Percentiles rank a stretch among this genome's conserved stretches.
Conservation (phyloP, 2,113 vertebrate species). For the Nyctibius bracteatus region DNA sequence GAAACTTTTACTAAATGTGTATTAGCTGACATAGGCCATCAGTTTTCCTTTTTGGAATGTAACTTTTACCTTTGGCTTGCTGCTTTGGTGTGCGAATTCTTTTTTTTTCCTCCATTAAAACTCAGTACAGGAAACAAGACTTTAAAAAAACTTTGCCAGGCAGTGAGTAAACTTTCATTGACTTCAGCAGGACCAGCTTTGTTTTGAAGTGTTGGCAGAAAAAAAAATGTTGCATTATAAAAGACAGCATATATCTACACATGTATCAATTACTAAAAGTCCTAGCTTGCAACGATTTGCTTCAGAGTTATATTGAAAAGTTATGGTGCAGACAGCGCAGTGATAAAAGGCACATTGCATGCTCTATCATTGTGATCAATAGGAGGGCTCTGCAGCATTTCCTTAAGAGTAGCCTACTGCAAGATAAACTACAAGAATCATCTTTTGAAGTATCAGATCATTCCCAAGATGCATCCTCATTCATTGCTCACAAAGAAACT, state of each 20-base stretch:
- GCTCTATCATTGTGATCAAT: neutral
- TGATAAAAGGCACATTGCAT: neutral
- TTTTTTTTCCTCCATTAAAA: neutral
- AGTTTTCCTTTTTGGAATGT: neutral
- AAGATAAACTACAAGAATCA: conserved; percentile 38
- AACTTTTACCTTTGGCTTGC: neutral
- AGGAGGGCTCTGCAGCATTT: neutral
- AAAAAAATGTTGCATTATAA: neutral
- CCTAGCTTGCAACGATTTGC: neutral
- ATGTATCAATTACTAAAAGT: neutral
- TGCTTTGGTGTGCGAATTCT: neutral
- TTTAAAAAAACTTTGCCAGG: neutral
- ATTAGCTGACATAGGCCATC: neutral
- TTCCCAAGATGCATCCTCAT: conserved; percentile 40
- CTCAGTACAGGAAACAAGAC: neutral
- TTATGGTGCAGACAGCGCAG: neutral
- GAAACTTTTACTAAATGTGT: neutral
- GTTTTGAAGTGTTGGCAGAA: neutral
- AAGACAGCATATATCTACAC: neutral
- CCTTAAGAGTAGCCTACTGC: neutral
- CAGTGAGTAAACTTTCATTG: neutral
- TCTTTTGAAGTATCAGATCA: conserved; percentile 15
- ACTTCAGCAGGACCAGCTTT: neutral
- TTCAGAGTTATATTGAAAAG: neutral
- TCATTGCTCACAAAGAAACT: conserved; percentile 50